Conservation (phyloP, 1,140 invertebrate species). For the Camponotus pennsylvanicus region DNA sequence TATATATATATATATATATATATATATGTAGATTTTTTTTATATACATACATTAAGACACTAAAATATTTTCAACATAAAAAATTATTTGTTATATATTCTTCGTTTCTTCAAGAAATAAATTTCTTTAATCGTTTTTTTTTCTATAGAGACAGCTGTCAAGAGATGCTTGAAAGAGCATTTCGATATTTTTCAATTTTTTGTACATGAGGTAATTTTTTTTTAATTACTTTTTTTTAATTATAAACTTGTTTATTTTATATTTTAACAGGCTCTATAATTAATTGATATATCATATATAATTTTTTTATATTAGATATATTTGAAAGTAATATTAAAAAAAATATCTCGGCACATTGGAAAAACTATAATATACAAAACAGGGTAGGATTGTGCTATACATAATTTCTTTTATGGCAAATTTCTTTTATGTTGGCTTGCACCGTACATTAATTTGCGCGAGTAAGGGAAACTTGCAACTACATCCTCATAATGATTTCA, state of each 20-base stretch:
- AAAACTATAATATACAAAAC: background rate
- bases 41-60: too few species aligned
- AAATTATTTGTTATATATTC: background rate
- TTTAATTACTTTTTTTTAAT: background rate
- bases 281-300: constrained; percentile 21
- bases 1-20: background rate
- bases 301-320: constrained; percentile 3
- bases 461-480: constrained; percentile 10
- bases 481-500: constrained; percentile 78
- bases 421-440: constrained; percentile 7
- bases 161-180: constrained; percentile 15
- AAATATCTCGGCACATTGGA: background rate
- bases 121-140: background rate
- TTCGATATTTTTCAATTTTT: constrained; percentile 19
- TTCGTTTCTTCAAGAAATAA: constrained; percentile 9
- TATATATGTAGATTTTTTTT: background rate
- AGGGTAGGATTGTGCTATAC: background rate
- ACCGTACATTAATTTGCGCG: background rate
- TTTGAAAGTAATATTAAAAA: background rate
- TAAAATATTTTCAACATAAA: too few species aligned
- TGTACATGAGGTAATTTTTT: background rate
- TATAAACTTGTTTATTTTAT: background rate
- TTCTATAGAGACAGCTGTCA: constrained; percentile 1
- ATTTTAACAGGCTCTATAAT: background rate
- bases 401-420: constrained; percentile 16